Evolutionary conservation across 2,113 vertebrate genomes (phyloP), one percentile per base, ranked within the genome.

Genomic region (Notechis scutatus): DNA sequence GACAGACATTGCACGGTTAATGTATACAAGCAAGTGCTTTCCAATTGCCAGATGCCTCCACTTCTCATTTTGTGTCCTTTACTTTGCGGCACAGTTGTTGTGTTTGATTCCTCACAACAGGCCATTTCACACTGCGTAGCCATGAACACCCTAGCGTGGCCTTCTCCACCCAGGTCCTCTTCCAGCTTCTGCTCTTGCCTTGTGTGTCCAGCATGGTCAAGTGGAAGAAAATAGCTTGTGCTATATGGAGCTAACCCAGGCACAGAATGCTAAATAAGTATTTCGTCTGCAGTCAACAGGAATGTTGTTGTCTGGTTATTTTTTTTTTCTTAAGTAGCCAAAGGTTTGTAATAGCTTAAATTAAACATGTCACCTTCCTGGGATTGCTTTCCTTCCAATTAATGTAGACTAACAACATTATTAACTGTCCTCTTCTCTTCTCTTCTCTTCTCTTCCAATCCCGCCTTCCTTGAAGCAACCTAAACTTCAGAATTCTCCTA

Each of bases 381-480:
- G 34, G 20, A 20, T 21, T 21, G 34, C 7, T 81, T 81, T 81
- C 74, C 6, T 81, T 81, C 34, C 34, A 21, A 21, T 81, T 81
- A 42, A 81, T 6, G 18, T 39, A 81, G 18, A 42, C 34, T 81
- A 81, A 81, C 69, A 39, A 81, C 15, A 21, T 39, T 1, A 81
- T 81, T 81, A 39, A 81, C 34, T 20, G 6, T 21, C 39, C 69
- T 81, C 29, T 39, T 39, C 34, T 81, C 45, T 45, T 3, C 45
- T 45, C 2, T 81, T 39, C 69, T 81, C 29, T 39, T 39, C 34
- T 81, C 29, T 34, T 74, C 69, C 69, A 39, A 55, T 29, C 54
- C 87, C 56, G 74, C 26, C 89, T 93, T 93, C 57, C 45, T 55
- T 64, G 91, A 95, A 95, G 95, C 95, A 94, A 96, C 96, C 95